Evolutionary conservation across 2,113 vertebrate species (phyloP), one percentile per base, ranked within the genome.

Genomic region (Tyrannus savana): DNA sequence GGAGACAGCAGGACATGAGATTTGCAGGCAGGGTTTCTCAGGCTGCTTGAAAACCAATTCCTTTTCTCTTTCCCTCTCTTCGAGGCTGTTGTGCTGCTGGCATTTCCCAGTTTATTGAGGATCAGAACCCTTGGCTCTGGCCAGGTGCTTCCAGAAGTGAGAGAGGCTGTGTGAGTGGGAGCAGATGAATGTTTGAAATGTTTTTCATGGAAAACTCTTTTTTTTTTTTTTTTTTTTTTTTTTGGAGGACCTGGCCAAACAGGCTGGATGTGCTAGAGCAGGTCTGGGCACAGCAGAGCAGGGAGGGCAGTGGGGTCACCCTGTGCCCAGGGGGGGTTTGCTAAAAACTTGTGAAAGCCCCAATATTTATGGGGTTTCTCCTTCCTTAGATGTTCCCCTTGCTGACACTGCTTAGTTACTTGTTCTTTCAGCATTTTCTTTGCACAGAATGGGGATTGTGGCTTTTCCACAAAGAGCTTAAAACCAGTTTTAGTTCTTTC

Each of bases 201-300:
- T 27, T 76, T 76, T 47, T 62, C 28, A 27, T 52, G 22, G 33
- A 63, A 84, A 84, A 25, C 21, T n/a, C 15, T 10, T 22, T 19
- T 1, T 0, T 46, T 1, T 46, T 46, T 1, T 46, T 13, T 35
- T 46, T 44, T 55, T 59, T 10, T 59, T 41, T 41, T 41, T 41
- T 41, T 12, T 10, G 31, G 62, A 24, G 44, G 11, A 88, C 33
- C 66, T 67, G 46, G 75, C 39, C 23, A 78, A 58, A 16, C 52
- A 56, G 80, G 63, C 77, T 72, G 77, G 73, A 9, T 22, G 0
- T 19, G 39, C 22, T 67, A 67, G 33, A 59, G 53, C 44, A 24
- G 72, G 39, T 69, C 56, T 44, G 68, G 19, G n/a, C 3, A 3
- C 35, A 44, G 49, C 42, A 14, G 19, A 47, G 22, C 47, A 6